phyloP scores from a whole-genome alignment of 2,113 vertebrate genomes.

The Gambusia holbrooki region DNA sequence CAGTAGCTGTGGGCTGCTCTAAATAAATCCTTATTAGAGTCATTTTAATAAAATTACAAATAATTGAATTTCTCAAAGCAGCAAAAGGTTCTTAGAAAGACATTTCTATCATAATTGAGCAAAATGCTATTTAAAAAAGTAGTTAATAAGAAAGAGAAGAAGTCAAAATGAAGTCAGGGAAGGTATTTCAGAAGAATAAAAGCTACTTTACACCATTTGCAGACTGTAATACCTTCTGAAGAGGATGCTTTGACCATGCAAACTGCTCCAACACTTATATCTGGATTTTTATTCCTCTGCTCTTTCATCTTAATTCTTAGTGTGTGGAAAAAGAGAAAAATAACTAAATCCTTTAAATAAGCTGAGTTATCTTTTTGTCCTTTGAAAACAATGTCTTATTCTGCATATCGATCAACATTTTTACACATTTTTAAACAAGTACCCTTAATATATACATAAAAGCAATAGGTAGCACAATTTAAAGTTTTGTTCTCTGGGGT shows the following conservation, averaged over 20 bases:
- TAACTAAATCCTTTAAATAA: not conserved
- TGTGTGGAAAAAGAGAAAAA: not conserved
- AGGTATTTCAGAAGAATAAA: not conserved
- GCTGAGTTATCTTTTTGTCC: not conserved
- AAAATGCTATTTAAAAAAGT: not conserved
- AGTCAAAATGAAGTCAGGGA: not conserved
- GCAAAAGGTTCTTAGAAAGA: not conserved
- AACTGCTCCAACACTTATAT: no score
- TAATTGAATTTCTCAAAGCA: not conserved
- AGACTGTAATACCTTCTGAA: not conserved
- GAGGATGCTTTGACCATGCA: no score
- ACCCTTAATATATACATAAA: not conserved
- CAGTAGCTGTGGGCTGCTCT: not conserved
- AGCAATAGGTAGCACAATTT: not conserved
- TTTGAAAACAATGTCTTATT: not conserved
- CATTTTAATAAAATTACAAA: conserved; percentile 3
- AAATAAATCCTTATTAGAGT: not conserved
- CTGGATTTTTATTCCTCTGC: no score
- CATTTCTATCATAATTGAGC: not conserved
- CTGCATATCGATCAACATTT: not conserved
- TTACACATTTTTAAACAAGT: not conserved
- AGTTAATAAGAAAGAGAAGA: not conserved
- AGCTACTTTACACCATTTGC: not conserved
- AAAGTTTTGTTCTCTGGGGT: not conserved
- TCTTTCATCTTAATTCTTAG: no score